Conservation (phyloP, 2,797 vertebrate genomes). For the Oophaga sylvatica region DNA sequence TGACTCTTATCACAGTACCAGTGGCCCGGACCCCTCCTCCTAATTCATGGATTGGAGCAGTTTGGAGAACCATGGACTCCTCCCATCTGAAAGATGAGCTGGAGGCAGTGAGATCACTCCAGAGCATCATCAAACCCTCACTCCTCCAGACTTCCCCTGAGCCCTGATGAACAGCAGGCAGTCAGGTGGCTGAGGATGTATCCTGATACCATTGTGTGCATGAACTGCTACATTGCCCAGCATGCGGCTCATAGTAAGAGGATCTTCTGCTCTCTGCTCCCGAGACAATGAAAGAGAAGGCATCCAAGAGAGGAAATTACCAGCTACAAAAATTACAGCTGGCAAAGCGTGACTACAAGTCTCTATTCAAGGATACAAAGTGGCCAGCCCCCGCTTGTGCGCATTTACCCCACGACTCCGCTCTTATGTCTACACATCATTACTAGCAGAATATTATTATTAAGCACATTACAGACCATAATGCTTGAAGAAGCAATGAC, state of each 20-base stretch:
- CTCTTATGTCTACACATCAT: no score
- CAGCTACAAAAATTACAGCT: constrained; percentile 59
- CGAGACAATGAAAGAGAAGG: constrained; percentile 61
- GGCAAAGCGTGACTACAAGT: constrained; percentile 56
- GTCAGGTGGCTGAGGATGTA: constrained; percentile 62
- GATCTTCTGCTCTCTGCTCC: constrained; percentile 51
- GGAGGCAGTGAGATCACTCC: constrained; percentile 60
- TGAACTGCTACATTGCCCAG: constrained; percentile 59
- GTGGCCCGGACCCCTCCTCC: constrained; percentile 65
- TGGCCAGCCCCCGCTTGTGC: constrained; percentile 9
- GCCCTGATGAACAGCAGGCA: constrained; percentile 60
- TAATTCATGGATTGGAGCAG: constrained; percentile 62
- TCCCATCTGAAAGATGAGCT: constrained; percentile 59
- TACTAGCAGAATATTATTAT: not conserved
- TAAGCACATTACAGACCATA: not conserved
- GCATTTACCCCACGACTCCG: not conserved
- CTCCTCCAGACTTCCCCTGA: constrained; percentile 55
- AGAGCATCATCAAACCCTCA: constrained; percentile 51
- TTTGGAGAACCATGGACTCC: constrained; percentile 38
- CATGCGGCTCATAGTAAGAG: constrained; percentile 58
- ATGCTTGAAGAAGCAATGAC: not conserved
- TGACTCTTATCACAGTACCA: constrained; percentile 67
- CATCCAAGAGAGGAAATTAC: constrained; percentile 59
- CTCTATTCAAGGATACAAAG: constrained; percentile 54
- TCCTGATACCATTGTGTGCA: constrained; percentile 61